A percentile compares a stretch with the other conserved stretches of the same genome.
Evolutionary conservation across 2,797 vertebrate species (phyloP).

Genomic region (Sebastes dallii): DNA sequence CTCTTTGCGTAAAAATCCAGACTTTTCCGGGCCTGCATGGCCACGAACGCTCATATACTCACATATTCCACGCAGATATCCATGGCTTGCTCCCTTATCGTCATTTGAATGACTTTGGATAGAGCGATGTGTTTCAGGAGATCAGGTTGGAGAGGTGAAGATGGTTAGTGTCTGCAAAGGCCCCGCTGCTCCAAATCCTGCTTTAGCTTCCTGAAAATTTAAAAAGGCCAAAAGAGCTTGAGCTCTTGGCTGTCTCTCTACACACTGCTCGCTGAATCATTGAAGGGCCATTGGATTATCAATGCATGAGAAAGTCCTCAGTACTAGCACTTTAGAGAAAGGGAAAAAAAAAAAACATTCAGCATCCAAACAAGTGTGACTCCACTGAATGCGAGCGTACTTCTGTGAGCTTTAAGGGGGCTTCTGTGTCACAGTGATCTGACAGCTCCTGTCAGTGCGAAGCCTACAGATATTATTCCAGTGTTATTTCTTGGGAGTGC

Average conservation of each 20-base stretch:
- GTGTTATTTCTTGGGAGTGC: neutral
- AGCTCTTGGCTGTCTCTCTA: conserved; percentile 53
- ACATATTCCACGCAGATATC: conserved; percentile 7
- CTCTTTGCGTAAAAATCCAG: neutral
- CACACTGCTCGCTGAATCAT: conserved; percentile 72
- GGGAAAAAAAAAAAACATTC: conserved; percentile 44
- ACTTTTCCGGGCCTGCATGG: neutral
- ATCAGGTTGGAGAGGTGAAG: conserved; percentile 46
- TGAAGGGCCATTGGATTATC: conserved; percentile 75
- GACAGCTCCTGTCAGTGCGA: conserved; percentile 40
- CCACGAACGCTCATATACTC: neutral
- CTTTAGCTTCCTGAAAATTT: conserved; percentile 66
- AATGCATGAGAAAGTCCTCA: conserved; percentile 77
- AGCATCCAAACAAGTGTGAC: conserved; percentile 53
- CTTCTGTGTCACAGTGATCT: conserved; percentile 47
- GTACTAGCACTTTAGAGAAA: conserved; percentile 63
- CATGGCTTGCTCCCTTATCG: conserved; percentile 13
- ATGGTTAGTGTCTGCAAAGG: conserved; percentile 9
- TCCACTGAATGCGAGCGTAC: conserved; percentile 37
- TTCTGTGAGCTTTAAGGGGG: conserved; percentile 47
- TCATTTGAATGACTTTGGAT: conserved; percentile 23
- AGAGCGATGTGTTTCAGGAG: conserved; percentile 2
- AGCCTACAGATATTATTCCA: conserved; percentile 20
- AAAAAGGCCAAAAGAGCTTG: conserved; percentile 63
- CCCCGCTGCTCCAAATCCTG: conserved; percentile 39